Evolutionary conservation across 2,888 invertebrate species (phyloP).

Genomic region (Acanthosepion pharaonis): DNA sequence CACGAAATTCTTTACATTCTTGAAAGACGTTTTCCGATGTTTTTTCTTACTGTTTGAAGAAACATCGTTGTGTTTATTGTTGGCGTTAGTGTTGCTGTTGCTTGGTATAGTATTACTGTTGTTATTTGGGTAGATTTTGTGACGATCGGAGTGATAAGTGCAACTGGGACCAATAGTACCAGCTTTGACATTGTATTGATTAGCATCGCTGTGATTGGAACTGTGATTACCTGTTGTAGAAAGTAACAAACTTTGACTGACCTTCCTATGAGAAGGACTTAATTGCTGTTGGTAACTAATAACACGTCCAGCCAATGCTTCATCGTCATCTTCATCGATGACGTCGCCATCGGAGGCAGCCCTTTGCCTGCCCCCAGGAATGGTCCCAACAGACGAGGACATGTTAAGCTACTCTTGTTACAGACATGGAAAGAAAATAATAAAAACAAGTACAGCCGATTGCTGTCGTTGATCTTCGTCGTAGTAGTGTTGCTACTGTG

Average conservation of each 20-base stretch:
- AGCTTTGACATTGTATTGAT: constrained; percentile 48
- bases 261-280: constrained; percentile 53
- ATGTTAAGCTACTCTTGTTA: constrained; percentile 39
- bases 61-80: not conserved
- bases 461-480: not conserved
- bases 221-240: constrained; percentile 48
- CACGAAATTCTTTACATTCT: constrained; percentile 64
- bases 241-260: constrained; percentile 56
- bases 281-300: constrained; percentile 49
- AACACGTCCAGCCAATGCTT: constrained; percentile 47
- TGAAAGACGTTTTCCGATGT: constrained; percentile 58
- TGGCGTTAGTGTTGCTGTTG: not conserved
- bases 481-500: not conserved
- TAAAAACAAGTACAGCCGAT: not conserved
- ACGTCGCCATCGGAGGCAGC: constrained; percentile 64
- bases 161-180: constrained; percentile 50
- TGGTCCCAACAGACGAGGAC: constrained; percentile 51
- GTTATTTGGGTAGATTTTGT: constrained; percentile 36
- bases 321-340: constrained; percentile 59
- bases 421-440: not conserved
- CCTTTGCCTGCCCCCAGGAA: constrained; percentile 63
- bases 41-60: constrained; percentile 50
- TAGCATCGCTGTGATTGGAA: constrained; percentile 15
- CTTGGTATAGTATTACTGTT: not conserved
- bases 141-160: constrained; percentile 48